Conservation (phyloP, 1,140 invertebrate species). For the Mamestra configurata region DNA sequence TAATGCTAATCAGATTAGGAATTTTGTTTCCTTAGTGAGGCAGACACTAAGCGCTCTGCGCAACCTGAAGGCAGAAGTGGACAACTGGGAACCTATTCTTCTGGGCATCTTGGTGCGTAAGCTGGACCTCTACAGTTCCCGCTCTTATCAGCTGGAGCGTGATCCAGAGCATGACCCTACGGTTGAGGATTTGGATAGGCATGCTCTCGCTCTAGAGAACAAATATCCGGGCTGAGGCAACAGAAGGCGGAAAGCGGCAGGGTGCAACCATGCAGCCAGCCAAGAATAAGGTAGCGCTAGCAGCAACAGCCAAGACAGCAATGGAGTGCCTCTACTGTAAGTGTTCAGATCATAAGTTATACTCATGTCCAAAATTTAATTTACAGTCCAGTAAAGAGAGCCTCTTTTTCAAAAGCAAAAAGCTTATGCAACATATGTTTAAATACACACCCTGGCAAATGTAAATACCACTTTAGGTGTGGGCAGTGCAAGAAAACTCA, state of each 20-base stretch:
- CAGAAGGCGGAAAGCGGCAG: no score
- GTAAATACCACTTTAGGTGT: constrained; percentile 56
- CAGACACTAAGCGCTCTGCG: constrained; percentile 42
- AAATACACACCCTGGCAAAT: constrained; percentile 47
- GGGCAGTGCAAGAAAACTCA: constrained; percentile 49
- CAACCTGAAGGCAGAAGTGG: constrained; percentile 31
- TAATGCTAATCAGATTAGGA: constrained; percentile 34
- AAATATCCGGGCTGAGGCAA: neutral
- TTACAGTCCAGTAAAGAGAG: no score
- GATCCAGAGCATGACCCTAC: constrained; percentile 4
- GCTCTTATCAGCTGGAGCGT: constrained; percentile 43
- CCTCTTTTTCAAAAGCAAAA: no score
- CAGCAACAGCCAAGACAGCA: no score
- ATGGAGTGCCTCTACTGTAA: no score
- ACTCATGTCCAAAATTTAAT: no score
- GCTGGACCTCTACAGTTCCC: constrained; percentile 34
- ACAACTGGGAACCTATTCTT: constrained; percentile 42
- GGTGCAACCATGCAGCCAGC: no score
- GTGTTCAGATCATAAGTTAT: no score
- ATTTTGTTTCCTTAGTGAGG: constrained; percentile 36
- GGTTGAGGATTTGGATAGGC: constrained; percentile 45
- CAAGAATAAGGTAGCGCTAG: no score
- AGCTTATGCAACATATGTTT: no score
- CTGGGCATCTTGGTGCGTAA: constrained; percentile 48
- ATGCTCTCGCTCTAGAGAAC: constrained; percentile 48